phyloP scores from a whole-genome alignment of 2,113 vertebrate genomes.

The Siphamia tubifer region DNA sequence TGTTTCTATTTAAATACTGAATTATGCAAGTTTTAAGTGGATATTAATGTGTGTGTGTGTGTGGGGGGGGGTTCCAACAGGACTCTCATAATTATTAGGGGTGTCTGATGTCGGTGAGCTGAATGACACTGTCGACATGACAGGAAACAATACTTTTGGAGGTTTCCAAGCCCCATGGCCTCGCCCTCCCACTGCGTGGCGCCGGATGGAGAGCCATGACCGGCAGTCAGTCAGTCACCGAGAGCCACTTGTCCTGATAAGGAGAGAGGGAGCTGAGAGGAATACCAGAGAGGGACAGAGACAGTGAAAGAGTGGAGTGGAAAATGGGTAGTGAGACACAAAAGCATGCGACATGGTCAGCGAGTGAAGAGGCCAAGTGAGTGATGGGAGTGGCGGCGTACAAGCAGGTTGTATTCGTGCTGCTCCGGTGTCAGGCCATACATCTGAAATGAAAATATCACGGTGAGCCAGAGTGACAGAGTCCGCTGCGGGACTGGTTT shows the following conservation, averaged over 20 bases:
- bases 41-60: conserved; percentile 26
- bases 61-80: too few relatives aligned
- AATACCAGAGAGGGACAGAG: not conserved
- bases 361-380: conserved; percentile 1
- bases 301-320: not conserved
- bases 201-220: not conserved
- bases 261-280: conserved; percentile 35
- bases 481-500: conserved; percentile 33
- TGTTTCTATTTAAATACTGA: conserved; percentile 7
- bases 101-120: not conserved
- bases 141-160: conserved; percentile 29
- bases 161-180: not conserved
- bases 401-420: not conserved
- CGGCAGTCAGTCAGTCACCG: conserved; percentile 2
- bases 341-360: conserved; percentile 4
- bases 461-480: conserved; percentile 29
- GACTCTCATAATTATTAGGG: not conserved
- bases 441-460: conserved; percentile 53
- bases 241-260: conserved; percentile 53
- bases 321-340: not conserved
- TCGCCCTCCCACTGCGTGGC: not conserved
- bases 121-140: not conserved
- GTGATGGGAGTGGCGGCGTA: conserved; percentile 5
- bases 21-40: conserved; percentile 30
- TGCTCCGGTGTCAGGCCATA: conserved; percentile 17